Conservation (phyloP, 2,888 invertebrate genomes). For the Cylloceria caligata region DNA sequence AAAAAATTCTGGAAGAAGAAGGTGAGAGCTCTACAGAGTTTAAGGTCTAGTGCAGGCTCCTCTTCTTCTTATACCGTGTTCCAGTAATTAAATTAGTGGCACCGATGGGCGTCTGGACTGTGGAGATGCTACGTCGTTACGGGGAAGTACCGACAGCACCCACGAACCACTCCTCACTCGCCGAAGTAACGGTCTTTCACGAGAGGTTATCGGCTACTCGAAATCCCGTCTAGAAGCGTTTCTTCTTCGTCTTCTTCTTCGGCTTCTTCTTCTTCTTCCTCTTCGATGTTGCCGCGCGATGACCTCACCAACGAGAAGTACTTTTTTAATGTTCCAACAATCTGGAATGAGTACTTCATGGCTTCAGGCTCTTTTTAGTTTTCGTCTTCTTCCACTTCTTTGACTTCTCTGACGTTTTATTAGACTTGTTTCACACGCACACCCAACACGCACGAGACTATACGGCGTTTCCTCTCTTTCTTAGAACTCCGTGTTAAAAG, state of each 20-base stretch:
- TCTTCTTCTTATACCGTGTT: conserved; percentile 60
- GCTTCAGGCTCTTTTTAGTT: conserved; percentile 16
- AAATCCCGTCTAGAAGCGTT: conserved; percentile 52
- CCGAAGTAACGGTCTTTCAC: conserved; percentile 63
- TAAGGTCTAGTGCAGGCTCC: conserved; percentile 46
- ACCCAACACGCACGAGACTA: not conserved
- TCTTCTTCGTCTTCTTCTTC: conserved; percentile 33
- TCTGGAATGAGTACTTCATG: not conserved
- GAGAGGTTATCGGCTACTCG: conserved; percentile 63
- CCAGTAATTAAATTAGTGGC: conserved; percentile 68
- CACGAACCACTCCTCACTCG: conserved; percentile 63
- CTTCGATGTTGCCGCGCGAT: conserved; percentile 24
- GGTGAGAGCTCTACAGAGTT: conserved; percentile 47
- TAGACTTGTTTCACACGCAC: not conserved
- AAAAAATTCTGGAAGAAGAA: conserved; percentile 4
- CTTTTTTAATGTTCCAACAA: conserved; percentile 44
- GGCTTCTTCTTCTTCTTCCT: conserved; percentile 21
- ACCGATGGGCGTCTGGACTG: conserved; percentile 64
- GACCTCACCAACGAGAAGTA: conserved; percentile 27
- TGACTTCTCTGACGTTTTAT: not conserved
- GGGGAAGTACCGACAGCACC: conserved; percentile 56
- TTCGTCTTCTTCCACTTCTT: conserved; percentile 34
- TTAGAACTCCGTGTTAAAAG: too few relatives aligned
- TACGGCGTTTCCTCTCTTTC: too few relatives aligned
- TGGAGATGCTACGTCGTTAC: conserved; percentile 64